Evolutionary conservation across 30 jellyfish, hydroid and myxozoan genomes (phyloP).

Genomic region (Aurelia coerulea): DNA sequence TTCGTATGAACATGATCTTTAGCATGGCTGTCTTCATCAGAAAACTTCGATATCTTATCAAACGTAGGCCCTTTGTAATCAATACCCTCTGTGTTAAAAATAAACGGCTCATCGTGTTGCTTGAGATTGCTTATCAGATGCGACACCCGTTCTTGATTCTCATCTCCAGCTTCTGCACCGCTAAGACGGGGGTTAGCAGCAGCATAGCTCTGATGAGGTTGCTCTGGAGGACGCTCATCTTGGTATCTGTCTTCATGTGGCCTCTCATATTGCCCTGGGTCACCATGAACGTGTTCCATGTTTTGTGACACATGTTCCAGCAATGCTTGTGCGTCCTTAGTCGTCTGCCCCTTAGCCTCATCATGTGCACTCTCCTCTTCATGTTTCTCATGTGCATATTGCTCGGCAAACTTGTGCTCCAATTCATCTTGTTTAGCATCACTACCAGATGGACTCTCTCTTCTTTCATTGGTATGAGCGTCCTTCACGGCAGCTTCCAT

Average conservation of each 20-base stretch:
- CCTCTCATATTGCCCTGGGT: neutral
- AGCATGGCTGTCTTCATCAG: slow-evolving; percentile 20
- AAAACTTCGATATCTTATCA: slow-evolving; percentile 31
- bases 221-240: slow-evolving; percentile 11
- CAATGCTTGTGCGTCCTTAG: slow-evolving; percentile 14
- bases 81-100: slow-evolving; percentile 72
- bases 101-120: slow-evolving; percentile 67
- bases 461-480: slow-evolving; percentile 45
- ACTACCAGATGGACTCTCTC: slow-evolving; percentile 38
- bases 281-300: slow-evolving; percentile 31
- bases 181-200: neutral
- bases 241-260: slow-evolving; percentile 4
- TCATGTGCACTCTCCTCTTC: neutral
- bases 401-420: slow-evolving; percentile 16
- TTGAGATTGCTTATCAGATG: slow-evolving; percentile 42
- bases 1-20: slow-evolving; percentile 39
- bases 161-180: slow-evolving; percentile 18
- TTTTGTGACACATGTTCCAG: slow-evolving; percentile 17
- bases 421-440: neutral
- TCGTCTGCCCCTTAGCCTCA: slow-evolving; percentile 15
- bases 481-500: slow-evolving; percentile 92
- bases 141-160: slow-evolving; percentile 44
- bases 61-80: slow-evolving; percentile 65
- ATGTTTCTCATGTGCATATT: neutral
- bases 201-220: neutral